These are phyloP conservation scores for Hexactinellida sp. DNA, from an alignment of 37 sponge, comb jelly and placozoan genomes.

Conservation along the genomic window DNA sequence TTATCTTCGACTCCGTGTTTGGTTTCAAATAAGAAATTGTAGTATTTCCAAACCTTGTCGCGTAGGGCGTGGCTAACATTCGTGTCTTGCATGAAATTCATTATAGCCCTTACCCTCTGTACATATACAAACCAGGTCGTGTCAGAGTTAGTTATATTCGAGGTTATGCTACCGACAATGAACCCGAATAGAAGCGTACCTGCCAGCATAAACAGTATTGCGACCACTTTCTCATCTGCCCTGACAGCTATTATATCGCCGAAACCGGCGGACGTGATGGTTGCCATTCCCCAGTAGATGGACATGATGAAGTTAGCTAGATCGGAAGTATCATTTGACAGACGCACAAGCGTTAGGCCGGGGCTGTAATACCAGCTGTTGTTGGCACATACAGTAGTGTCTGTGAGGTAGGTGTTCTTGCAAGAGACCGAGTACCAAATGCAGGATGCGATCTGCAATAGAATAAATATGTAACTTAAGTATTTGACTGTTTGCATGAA, in stretches of 20 bases:
- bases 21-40: conserved; percentile 2
- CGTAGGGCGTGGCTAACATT: not conserved
- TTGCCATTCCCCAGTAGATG: conserved; percentile 59
- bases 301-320: conserved; percentile 50
- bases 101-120: conserved; percentile 39
- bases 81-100: conserved; percentile 14
- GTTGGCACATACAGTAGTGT: not conserved
- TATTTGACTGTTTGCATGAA: conserved; percentile 14
- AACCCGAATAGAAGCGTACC: conserved; percentile 67
- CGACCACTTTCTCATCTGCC: conserved; percentile 46
- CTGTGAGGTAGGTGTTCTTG: not conserved
- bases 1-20: conserved; percentile 11
- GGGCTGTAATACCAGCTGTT: not conserved
- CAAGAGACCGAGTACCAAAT: not conserved
- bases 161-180: conserved; percentile 60
- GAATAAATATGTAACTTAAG: conserved; percentile 6
- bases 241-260: conserved; percentile 51
- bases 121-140: conserved; percentile 35
- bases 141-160: conserved; percentile 46
- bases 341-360: not conserved
- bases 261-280: conserved; percentile 59
- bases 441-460: not conserved
- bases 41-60: not conserved
- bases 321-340: conserved; percentile 13
- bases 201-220: conserved; percentile 51